A percentile compares a stretch with the other conserved stretches of the same genome.
These are phyloP conservation scores for Eueides isabella DNA, from an alignment of 1,140 invertebrate species.

Conservation along the genomic window DNA sequence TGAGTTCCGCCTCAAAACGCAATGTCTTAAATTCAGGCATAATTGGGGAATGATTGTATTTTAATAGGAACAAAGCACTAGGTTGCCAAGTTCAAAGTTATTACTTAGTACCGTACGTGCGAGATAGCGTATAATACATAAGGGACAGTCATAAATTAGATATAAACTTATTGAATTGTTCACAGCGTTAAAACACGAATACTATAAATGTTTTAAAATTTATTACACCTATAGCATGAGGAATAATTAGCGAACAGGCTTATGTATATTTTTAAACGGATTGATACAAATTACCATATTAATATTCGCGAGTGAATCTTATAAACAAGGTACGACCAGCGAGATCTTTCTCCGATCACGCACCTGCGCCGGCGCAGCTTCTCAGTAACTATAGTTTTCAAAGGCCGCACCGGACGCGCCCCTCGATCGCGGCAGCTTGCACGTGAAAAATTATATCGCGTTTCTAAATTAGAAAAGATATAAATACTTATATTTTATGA, in stretches of 20 bases:
- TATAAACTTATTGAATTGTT: background rate
- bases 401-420: slow-evolving; percentile 67
- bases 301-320: slow-evolving; percentile 12
- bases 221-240: background rate
- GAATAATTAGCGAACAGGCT: background rate
- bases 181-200: background rate
- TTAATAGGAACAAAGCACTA: too few relatives aligned
- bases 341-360: slow-evolving; percentile 54
- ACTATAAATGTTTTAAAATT: background rate
- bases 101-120: too few relatives aligned
- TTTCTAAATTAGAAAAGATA: slow-evolving; percentile 59
- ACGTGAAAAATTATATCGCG: slow-evolving; percentile 70
- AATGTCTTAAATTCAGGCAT: too few relatives aligned
- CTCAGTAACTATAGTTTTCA: slow-evolving; percentile 65
- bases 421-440: slow-evolving; percentile 50
- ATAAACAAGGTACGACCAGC: slow-evolving; percentile 4
- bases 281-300: background rate
- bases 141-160: too few relatives aligned
- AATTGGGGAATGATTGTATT: too few relatives aligned
- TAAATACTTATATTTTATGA: slow-evolving; percentile 42
- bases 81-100: too few relatives aligned
- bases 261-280: background rate
- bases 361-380: slow-evolving; percentile 62
- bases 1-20: too few relatives aligned
- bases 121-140: too few relatives aligned